Conservation (phyloP, 2,888 invertebrate species). For the Pheosia tremula region DNA sequence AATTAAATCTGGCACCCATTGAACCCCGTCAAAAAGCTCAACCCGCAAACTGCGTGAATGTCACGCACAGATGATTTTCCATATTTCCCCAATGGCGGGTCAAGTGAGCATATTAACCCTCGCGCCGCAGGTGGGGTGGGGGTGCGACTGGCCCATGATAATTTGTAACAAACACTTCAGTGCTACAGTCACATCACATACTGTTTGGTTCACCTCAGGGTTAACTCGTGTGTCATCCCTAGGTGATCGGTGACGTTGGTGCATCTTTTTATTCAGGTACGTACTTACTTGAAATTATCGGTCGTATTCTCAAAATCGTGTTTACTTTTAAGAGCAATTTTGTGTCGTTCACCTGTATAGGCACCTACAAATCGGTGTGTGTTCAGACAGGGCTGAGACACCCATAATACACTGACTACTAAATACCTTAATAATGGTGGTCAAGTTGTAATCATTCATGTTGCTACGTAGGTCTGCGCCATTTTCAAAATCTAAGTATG, state of each 20-base stretch:
- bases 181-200: conserved; percentile 67
- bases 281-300: not conserved
- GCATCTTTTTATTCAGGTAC: conserved; percentile 19
- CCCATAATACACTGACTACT: too few species aligned
- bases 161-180: conserved; percentile 75
- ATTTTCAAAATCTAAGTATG: too few species aligned
- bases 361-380: too few species aligned
- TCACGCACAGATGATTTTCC: conserved; percentile 73
- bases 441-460: too few species aligned
- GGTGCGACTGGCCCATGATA: conserved; percentile 60
- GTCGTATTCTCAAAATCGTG: too few species aligned
- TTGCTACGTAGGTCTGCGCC: too few species aligned
- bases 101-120: conserved; percentile 78
- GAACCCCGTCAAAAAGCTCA: conserved; percentile 2
- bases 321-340: not conserved
- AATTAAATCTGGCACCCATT: not conserved
- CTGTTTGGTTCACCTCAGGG: conserved; percentile 71
- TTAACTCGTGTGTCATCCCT: conserved; percentile 54
- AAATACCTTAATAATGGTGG: too few species aligned
- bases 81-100: conserved; percentile 64
- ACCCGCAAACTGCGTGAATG: conserved; percentile 38
- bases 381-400: too few species aligned
- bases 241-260: conserved; percentile 30
- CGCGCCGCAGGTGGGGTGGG: conserved; percentile 72
- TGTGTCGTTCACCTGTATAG: too few species aligned